phyloP scores from a whole-genome alignment of 2,888 invertebrate genomes.

The Gymnosoma rotundatum region DNA sequence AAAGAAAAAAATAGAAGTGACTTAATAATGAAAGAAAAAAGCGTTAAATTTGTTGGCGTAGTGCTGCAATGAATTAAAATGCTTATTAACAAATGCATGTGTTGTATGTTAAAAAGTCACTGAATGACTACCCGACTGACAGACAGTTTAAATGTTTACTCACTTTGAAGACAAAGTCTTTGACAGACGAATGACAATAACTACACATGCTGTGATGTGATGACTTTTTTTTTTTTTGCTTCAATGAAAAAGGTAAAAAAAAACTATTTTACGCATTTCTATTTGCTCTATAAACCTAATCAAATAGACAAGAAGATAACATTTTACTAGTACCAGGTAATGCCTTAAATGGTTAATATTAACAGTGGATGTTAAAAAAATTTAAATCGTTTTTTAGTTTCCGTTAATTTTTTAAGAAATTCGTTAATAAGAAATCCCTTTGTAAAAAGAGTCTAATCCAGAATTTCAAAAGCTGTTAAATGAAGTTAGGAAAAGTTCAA shows the following conservation, averaged over 20 bases:
- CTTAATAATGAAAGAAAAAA: conserved; percentile 13
- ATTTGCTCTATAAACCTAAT: conserved; percentile 71
- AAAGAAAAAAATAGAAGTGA: conserved; percentile 33
- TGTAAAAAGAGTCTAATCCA: no score
- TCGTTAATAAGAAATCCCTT: no score
- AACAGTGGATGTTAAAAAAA: conserved; percentile 6
- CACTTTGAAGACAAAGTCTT: conserved; percentile 12
- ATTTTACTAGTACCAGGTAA: background rate
- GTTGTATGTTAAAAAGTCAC: background rate
- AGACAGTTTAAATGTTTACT: conserved; percentile 24
- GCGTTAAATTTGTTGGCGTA: conserved; percentile 24
- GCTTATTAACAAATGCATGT: background rate
- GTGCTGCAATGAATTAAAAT: conserved; percentile 3
- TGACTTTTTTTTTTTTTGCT: conserved; percentile 34
- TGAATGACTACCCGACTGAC: conserved; percentile 5
- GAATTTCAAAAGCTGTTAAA: no score
- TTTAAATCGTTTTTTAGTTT: no score
- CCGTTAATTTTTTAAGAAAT: no score
- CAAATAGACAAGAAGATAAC: conserved; percentile 47
- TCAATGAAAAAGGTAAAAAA: background rate
- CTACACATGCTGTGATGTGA: background rate
- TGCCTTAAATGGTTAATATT: background rate
- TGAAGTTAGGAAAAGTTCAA: no score
- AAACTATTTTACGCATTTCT: conserved; percentile 74
- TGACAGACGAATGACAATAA: conserved; percentile 28